Evolutionary conservation across 2,797 vertebrate species (phyloP).

Genomic region (Florisuga fusca): DNA sequence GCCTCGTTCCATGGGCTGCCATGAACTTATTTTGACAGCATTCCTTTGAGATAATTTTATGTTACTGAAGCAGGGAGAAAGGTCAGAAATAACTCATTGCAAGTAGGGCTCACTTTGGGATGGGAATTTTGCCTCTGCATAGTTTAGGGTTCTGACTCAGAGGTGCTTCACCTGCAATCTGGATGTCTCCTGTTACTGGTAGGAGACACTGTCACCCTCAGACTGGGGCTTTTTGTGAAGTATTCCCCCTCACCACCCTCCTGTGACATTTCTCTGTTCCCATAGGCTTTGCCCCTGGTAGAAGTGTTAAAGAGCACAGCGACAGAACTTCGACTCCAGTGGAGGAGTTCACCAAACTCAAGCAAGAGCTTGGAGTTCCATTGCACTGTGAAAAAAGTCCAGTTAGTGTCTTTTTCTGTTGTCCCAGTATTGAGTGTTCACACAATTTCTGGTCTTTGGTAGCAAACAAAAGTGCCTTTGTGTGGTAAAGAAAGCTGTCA

Average conservation of each 20-base stretch:
- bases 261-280: neutral
- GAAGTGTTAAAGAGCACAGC: neutral
- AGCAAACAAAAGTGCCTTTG: neutral
- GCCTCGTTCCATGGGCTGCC: neutral
- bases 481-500: neutral
- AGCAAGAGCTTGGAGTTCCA: neutral
- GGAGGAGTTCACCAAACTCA: neutral
- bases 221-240: neutral
- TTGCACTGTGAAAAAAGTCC: neutral
- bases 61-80: neutral
- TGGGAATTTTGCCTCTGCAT: neutral
- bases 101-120: neutral
- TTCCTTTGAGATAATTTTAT: neutral
- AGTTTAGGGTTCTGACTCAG: neutral
- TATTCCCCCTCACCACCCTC: neutral
- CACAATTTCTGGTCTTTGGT: neutral
- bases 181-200: rapidly evolving
- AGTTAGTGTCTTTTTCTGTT: neutral
- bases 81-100: neutral
- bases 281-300: neutral
- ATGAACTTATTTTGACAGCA: neutral
- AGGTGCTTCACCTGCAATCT: neutral
- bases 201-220: neutral
- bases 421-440: neutral
- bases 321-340: neutral